Percentiles rank a stretch among this genome's conserved stretches.
Evolutionary conservation across 2,113 vertebrate genomes (phyloP).

Genomic region (Upupa epops): DNA sequence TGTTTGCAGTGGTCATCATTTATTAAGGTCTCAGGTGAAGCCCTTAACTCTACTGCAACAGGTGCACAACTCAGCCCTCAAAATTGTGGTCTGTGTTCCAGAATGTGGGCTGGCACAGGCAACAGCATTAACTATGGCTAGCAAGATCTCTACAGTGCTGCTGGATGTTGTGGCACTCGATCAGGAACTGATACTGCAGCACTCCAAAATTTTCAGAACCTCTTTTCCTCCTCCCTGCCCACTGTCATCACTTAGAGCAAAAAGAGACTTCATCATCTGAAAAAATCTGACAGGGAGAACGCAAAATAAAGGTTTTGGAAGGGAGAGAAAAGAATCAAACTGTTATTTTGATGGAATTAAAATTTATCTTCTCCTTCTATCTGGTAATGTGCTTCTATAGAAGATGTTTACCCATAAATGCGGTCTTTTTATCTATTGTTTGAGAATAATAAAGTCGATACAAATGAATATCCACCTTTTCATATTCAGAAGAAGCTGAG

Average conservation of each 20-base stretch:
- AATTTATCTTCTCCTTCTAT: neutral
- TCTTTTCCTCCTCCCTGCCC: neutral
- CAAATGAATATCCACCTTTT: neutral
- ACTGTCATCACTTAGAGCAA: neutral
- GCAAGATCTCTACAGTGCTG: accelerated
- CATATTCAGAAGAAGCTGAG: neutral
- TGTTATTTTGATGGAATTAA: neutral
- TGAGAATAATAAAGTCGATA: neutral
- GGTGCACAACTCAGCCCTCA: neutral
- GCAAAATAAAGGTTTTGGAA: neutral
- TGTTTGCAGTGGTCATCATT: neutral
- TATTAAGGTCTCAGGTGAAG: neutral
- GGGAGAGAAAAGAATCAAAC: neutral
- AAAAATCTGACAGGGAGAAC: neutral
- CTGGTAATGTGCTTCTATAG: accelerated
- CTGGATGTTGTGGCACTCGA: neutral
- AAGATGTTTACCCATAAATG: neutral
- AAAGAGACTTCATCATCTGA: neutral
- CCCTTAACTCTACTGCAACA: neutral
- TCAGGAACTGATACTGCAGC: neutral
- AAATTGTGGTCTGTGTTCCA: neutral
- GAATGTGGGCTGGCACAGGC: neutral
- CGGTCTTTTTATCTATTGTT: neutral
- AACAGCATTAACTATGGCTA: neutral
- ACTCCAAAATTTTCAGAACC: neutral